These are phyloP conservation scores for Struthidea cinerea DNA, from an alignment of 2,113 vertebrate species.

Conservation along the genomic window DNA sequence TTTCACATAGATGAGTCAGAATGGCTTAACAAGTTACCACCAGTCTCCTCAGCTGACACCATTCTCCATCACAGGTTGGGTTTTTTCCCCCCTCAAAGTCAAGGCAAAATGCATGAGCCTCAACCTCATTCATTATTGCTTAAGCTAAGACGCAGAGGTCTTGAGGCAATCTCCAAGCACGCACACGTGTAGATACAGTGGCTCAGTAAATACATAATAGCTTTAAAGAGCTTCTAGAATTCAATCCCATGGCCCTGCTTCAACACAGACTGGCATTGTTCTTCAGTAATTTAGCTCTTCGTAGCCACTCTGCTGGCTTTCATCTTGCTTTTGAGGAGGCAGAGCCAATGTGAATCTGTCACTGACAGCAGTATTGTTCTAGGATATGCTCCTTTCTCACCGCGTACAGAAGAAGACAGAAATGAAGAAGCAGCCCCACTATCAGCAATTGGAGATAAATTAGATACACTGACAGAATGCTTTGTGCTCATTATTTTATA, in stretches of 20 bases:
- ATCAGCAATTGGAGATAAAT: background rate
- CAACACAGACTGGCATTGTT: background rate
- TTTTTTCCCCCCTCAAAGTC: background rate
- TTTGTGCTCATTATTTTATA: slow-evolving; percentile 4
- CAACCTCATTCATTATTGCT: background rate
- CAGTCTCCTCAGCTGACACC: background rate
- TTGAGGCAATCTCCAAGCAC: background rate
- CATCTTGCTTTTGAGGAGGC: background rate
- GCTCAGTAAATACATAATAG: background rate
- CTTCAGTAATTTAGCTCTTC: background rate
- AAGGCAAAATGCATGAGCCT: background rate
- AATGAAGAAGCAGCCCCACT: background rate
- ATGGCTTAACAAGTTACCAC: background rate
- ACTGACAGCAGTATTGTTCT: background rate
- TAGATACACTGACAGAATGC: background rate
- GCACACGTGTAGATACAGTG: background rate
- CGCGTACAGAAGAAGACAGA: background rate
- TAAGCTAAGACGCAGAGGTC: background rate
- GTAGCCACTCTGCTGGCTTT: background rate
- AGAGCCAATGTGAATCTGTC: background rate
- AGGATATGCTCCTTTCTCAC: background rate
- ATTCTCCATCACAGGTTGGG: background rate
- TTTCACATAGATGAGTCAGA: background rate
- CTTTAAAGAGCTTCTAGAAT: background rate
- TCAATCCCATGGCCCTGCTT: background rate